Evolutionary conservation across 2,888 invertebrate genomes (phyloP).

Genomic region (Therioaphis trifolii): DNA sequence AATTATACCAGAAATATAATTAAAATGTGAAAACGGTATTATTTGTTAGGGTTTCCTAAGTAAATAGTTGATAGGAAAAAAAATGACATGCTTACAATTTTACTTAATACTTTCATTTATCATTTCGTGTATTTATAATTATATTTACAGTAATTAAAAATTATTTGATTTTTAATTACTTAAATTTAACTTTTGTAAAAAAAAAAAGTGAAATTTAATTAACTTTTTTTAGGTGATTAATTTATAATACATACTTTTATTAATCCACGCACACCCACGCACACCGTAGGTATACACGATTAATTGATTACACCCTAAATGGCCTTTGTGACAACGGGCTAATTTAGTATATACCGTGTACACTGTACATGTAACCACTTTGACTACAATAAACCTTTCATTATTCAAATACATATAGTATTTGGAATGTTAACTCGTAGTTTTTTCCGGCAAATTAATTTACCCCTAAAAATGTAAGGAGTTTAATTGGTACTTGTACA

Average conservation of each 20-base stretch:
- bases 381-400: slow-evolving; percentile 27
- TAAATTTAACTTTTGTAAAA: too few species aligned
- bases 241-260: neutral
- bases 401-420: neutral
- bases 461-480: neutral
- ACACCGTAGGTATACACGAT: neutral
- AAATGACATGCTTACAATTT: too few species aligned
- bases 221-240: slow-evolving; percentile 2
- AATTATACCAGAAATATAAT: too few species aligned
- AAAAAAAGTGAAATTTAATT: neutral
- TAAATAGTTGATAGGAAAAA: too few species aligned
- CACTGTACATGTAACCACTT: neutral
- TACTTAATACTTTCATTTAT: too few species aligned
- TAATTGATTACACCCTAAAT: slow-evolving; percentile 52
- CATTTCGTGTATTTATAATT: too few species aligned
- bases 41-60: too few species aligned
- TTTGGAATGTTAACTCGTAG: neutral
- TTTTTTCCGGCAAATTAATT: slow-evolving; percentile 16
- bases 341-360: slow-evolving; percentile 35
- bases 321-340: slow-evolving; percentile 52
- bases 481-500: slow-evolving; percentile 17
- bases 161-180: too few species aligned
- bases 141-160: too few species aligned
- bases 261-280: neutral
- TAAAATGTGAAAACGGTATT: too few species aligned